phyloP scores from a whole-genome alignment of 2,113 vertebrate genomes.

The Zeus faber region DNA sequence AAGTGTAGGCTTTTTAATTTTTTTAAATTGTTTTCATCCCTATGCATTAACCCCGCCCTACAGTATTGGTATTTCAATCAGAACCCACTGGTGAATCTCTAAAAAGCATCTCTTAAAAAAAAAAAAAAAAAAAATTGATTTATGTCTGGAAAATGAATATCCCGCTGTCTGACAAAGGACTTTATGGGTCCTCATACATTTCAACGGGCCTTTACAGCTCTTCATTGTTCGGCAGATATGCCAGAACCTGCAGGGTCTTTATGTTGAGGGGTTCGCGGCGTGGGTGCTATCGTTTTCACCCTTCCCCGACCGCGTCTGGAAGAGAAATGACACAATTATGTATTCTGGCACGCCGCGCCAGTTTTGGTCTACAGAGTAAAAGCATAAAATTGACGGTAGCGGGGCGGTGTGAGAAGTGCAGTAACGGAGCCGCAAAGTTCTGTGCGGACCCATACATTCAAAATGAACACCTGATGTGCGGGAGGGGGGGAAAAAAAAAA shows the following conservation, averaged over 20 bases:
- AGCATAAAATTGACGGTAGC: no score
- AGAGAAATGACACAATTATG: constrained; percentile 34
- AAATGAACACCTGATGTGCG: no score
- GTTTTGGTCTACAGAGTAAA: constrained; percentile 35
- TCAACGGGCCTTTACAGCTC: constrained; percentile 21
- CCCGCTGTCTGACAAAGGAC: constrained; percentile 34
- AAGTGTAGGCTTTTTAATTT: no score
- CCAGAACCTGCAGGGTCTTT: constrained; percentile 48
- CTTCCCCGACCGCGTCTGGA: constrained; percentile 22
- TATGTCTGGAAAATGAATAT: constrained; percentile 29
- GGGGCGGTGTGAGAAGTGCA: no score
- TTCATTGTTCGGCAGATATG: constrained; percentile 38
- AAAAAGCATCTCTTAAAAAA: constrained; percentile 6
- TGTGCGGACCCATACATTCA: no score
- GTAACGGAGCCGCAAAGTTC: no score
- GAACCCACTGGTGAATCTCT: no score
- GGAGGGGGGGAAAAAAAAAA: no score
- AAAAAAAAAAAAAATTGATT: constrained; percentile 35
- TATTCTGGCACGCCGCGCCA: constrained; percentile 18
- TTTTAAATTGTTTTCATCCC: no score
- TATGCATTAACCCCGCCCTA: no score
- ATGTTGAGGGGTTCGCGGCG: constrained; percentile 20
- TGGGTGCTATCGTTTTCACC: constrained; percentile 38
- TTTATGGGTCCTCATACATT: constrained; percentile 36
- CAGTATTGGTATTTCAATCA: no score